phyloP scores from a whole-genome alignment of 2,797 vertebrate genomes.

The Sciurus carolinensis region DNA sequence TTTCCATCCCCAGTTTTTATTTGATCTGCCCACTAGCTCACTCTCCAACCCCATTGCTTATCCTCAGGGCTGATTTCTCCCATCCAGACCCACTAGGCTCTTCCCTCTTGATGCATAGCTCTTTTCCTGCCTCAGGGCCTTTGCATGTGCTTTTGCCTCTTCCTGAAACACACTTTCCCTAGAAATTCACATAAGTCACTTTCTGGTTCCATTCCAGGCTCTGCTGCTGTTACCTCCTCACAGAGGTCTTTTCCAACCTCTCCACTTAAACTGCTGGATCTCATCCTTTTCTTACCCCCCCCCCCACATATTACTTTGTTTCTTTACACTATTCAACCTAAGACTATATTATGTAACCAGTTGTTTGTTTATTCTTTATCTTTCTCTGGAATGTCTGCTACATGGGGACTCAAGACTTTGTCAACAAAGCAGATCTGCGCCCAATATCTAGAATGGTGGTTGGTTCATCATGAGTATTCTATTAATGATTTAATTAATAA shows the following conservation, averaged over 20 bases:
- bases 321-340: neutral
- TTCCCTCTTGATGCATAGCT: neutral
- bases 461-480: neutral
- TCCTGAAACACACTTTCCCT: neutral
- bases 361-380: neutral
- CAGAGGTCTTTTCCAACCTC: neutral
- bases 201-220: neutral
- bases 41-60: neutral
- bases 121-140: neutral
- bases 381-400: neutral
- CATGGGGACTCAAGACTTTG: neutral
- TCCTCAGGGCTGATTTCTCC: neutral
- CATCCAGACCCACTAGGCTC: neutral
- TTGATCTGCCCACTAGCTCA: neutral
- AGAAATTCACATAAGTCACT: neutral
- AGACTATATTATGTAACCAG: neutral
- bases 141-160: neutral
- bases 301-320: neutral
- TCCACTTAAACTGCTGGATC: neutral
- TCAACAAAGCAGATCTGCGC: neutral
- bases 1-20: neutral
- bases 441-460: neutral
- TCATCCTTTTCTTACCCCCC: neutral
- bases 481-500: neutral
- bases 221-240: neutral